Percentiles rank a stretch among this genome's conserved stretches.
Evolutionary conservation across 1,140 invertebrate genomes (phyloP).

Genomic region (Drosophila ohnishii): DNA sequence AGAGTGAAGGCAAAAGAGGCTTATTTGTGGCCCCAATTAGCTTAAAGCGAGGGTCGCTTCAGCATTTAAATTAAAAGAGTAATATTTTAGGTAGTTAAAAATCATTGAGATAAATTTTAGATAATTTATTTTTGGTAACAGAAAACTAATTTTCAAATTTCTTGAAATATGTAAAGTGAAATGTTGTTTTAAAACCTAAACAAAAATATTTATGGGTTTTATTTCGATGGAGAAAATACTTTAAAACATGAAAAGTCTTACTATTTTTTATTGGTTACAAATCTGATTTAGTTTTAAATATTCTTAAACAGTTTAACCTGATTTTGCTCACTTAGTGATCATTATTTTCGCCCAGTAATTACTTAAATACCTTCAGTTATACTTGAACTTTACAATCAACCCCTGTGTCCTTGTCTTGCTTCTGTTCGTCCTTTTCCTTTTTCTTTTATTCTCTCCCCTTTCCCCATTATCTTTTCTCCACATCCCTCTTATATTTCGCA

Average conservation of each 20-base stretch:
- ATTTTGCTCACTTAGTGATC: neutral
- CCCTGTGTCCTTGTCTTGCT: constrained; percentile 17
- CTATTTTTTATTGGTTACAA: no score
- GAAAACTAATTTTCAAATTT: no score
- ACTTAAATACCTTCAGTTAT: no score
- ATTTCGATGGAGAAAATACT: no score
- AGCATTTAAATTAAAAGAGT: neutral
- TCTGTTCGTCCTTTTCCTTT: constrained; percentile 11
- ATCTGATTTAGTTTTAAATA: neutral
- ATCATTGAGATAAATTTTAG: no score
- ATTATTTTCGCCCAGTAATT: neutral
- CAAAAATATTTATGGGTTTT: no score
- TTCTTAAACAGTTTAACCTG: neutral
- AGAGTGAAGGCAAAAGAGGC: constrained; percentile 9
- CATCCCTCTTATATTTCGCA: constrained; percentile 41
- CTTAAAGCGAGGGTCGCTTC: constrained; percentile 6
- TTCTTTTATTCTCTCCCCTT: neutral
- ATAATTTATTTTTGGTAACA: no score
- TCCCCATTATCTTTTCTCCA: neutral
- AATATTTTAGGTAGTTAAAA: no score
- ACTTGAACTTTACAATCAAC: constrained; percentile 24
- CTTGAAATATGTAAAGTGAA: no score
- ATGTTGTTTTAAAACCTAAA: no score
- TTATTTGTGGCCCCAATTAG: constrained; percentile 42
- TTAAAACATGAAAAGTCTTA: no score